phyloP scores from a whole-genome alignment of 2,113 vertebrate genomes.

The Lepidothrix coronata region DNA sequence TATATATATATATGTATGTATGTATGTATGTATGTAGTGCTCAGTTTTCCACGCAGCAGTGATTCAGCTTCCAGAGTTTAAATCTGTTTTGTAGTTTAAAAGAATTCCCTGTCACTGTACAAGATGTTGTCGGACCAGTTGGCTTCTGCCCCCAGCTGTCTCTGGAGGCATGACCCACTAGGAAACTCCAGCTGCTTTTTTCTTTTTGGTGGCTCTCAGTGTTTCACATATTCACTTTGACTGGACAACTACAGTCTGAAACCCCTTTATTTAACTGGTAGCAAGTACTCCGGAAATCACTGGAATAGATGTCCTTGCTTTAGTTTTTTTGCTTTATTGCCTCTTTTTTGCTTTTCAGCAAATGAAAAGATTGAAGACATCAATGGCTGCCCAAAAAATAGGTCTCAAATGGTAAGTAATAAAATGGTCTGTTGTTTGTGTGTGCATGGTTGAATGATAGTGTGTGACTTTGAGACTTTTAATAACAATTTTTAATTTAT shows the following conservation, averaged over 20 bases:
- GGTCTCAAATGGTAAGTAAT: constrained; percentile 95
- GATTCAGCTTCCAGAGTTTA: not conserved
- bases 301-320: not conserved
- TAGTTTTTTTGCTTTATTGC: constrained; percentile 2
- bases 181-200: constrained; percentile 68
- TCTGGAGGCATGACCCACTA: constrained; percentile 67
- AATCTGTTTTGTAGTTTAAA: not conserved
- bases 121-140: constrained; percentile 75
- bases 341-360: constrained; percentile 76
- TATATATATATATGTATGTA: rapidly evolving
- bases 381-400: constrained; percentile 96
- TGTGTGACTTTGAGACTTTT: not conserved
- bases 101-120: not conserved
- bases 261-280: constrained; percentile 17
- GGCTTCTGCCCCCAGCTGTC: constrained; percentile 89
- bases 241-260: constrained; percentile 55
- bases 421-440: not conserved
- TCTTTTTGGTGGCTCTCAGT: constrained; percentile 53
- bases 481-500: not conserved
- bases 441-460: not conserved
- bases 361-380: constrained; percentile 99
- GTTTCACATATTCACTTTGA: constrained; percentile 65
- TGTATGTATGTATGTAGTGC: rapidly evolving
- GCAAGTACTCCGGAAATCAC: constrained; percentile 26
- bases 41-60: not conserved